phyloP scores from a whole-genome alignment of 2,888 invertebrate genomes.

The Nineta flava region DNA sequence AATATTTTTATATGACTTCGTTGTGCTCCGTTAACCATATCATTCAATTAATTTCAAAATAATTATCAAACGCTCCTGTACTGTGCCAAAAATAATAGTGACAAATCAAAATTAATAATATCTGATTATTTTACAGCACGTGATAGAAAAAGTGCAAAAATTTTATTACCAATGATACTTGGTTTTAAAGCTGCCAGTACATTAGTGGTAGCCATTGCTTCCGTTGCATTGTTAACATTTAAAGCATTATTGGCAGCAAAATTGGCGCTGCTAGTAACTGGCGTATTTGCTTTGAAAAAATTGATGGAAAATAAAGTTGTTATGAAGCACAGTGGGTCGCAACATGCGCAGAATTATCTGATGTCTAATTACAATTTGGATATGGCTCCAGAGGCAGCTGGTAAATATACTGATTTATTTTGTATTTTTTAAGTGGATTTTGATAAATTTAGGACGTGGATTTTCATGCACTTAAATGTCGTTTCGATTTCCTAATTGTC shows the following conservation, averaged over 20 bases:
- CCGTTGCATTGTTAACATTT: constrained; percentile 43
- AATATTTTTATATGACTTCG: too few species aligned
- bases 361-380: constrained; percentile 32
- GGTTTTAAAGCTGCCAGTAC: constrained; percentile 53
- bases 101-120: too few species aligned
- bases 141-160: constrained; percentile 23
- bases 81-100: too few species aligned
- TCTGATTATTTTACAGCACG: too few species aligned
- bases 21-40: too few species aligned
- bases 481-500: too few species aligned
- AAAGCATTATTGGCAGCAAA: constrained; percentile 57
- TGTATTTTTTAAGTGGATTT: too few species aligned
- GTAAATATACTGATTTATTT: constrained; percentile 18
- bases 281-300: constrained; percentile 41
- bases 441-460: too few species aligned
- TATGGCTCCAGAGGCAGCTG: constrained; percentile 30
- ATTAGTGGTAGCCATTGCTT: constrained; percentile 40
- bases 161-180: constrained; percentile 46
- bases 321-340: constrained; percentile 13
- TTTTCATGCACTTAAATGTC: too few species aligned
- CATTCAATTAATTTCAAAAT: too few species aligned
- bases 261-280: constrained; percentile 45
- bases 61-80: too few species aligned
- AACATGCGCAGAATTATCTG: constrained; percentile 35
- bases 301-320: constrained; percentile 34